Evolutionary conservation across 2,888 invertebrate genomes (phyloP).

Genomic region (Drosophila greeni): DNA sequence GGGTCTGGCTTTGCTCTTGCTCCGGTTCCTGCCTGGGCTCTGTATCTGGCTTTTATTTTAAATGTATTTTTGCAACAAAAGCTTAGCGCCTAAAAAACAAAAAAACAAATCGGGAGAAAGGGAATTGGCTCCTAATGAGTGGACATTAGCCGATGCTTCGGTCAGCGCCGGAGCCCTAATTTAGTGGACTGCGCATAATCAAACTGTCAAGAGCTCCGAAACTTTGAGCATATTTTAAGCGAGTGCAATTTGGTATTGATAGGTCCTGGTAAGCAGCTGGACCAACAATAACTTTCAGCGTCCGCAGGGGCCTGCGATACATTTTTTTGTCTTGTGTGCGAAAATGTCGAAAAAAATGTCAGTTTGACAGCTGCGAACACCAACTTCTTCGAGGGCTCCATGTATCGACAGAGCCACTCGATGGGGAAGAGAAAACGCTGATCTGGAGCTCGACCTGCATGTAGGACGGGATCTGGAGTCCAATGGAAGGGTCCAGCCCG

Average conservation of each 20-base stretch:
- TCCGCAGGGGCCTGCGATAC: conserved; percentile 13
- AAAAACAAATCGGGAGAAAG: not conserved
- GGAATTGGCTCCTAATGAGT: conserved; percentile 39
- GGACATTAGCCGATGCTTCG: conserved; percentile 59
- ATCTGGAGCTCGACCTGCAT: not conserved
- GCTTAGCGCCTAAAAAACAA: conserved; percentile 10
- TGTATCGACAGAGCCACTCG: conserved; percentile 33
- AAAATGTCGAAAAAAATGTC: conserved; percentile 16
- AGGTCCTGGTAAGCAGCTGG: conserved; percentile 42
- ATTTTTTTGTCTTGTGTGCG: conserved; percentile 18
- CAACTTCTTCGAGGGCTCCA: conserved; percentile 34
- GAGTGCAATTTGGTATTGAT: conserved; percentile 68
- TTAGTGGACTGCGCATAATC: conserved; percentile 55
- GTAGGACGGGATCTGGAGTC: not conserved
- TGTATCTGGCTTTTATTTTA: conserved; percentile 29
- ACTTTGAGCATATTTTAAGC: conserved; percentile 56
- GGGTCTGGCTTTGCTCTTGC: conserved; percentile 27
- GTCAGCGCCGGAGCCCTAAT: conserved; percentile 50
- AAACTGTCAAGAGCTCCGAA: conserved; percentile 41
- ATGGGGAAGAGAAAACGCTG: not conserved
- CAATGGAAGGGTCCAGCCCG: not conserved
- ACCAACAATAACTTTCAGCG: conserved; percentile 49
- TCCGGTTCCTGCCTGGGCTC: not conserved
- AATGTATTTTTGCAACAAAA: conserved; percentile 50
- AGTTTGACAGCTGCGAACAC: conserved; percentile 14